phyloP scores from a whole-genome alignment of 1,140 invertebrate genomes.

The Euura lappo region DNA sequence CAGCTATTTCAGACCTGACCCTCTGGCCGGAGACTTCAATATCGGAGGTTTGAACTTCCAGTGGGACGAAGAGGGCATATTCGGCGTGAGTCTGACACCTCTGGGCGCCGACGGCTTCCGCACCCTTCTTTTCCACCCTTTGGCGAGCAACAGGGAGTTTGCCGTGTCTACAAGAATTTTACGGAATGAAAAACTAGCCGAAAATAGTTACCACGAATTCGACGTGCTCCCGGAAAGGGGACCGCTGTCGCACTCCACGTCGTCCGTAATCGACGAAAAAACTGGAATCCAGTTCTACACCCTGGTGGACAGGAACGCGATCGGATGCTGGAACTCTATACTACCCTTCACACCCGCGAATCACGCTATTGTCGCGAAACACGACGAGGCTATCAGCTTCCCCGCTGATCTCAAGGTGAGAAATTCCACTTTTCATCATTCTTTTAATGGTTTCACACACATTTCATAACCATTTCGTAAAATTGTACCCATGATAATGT shows the following conservation, averaged over 20 bases:
- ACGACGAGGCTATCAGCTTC: constrained; percentile 77
- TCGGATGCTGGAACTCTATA: constrained; percentile 80
- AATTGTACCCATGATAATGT: no score
- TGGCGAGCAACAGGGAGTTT: constrained; percentile 79
- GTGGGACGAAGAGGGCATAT: constrained; percentile 82
- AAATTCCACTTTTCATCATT: not conserved
- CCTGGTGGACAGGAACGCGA: constrained; percentile 78
- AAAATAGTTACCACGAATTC: constrained; percentile 76
- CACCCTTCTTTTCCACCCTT: constrained; percentile 77
- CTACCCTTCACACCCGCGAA: constrained; percentile 70
- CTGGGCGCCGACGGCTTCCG: constrained; percentile 69
- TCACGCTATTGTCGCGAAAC: constrained; percentile 74
- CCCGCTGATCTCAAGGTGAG: constrained; percentile 81
- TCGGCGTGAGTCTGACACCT: constrained; percentile 76
- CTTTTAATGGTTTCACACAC: no score
- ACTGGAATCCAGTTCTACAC: constrained; percentile 76
- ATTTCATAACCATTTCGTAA: no score
- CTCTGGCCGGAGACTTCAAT: constrained; percentile 77
- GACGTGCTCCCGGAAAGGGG: constrained; percentile 68
- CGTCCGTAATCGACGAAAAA: constrained; percentile 71
- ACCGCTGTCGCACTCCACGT: constrained; percentile 70
- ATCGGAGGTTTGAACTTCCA: constrained; percentile 82
- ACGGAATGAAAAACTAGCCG: constrained; percentile 69
- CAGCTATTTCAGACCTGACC: constrained; percentile 80
- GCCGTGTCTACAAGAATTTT: constrained; percentile 76